Base-by-base conservation (phyloP, 2,113 vertebrate species). In the Murina feae region DNA sequence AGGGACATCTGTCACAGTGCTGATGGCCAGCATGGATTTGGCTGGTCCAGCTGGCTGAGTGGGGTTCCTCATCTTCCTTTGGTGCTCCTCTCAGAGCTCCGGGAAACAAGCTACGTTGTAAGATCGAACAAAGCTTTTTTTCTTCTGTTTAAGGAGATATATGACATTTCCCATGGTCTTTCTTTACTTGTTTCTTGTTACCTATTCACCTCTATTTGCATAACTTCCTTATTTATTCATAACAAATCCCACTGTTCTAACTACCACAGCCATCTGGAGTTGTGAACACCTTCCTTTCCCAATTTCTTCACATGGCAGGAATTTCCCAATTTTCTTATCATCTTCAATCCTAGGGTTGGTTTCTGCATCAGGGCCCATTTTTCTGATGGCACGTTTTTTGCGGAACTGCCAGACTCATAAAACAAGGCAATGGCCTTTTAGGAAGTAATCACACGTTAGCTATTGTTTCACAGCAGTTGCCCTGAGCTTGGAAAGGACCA, bases 1-100 rank as follows among this genome's bases (percentile, higher is more conserved):
- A n/a, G 49, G 75, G 97, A 96, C 96, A 97, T 96, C 96, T 97
- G 97, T 94, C 96, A 76, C 93, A 17, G 90, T 60, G 75, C 94
- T 86, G 95, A 80, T n/a, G 91, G 95, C 95, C 93, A 96, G 92
- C 76, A 0, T 47, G 71, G 71, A 35, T 68, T 47, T 87, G 95
- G 75, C 93, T 53, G 69, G 75, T 81, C 93, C 95, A 95, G 93
- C 96, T 96, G 93, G 97, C 89, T 91, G 84, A 96, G 95, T 81
- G 58, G 95, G 95, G 68, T 35, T 69, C 76, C 35, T 7, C 0
- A 0, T 55, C 72, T 74, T 75, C 89, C 87, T 85, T 74, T 23
- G 4, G 58, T 4, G n/a, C 51, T 53, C 60, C 68, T 85, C 74
- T 69, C 11, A 2, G 71, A 32, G 63, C 51, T 35, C 30, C 12